Conservation (phyloP, 2,113 vertebrate genomes). For the Sorex fumeus region DNA sequence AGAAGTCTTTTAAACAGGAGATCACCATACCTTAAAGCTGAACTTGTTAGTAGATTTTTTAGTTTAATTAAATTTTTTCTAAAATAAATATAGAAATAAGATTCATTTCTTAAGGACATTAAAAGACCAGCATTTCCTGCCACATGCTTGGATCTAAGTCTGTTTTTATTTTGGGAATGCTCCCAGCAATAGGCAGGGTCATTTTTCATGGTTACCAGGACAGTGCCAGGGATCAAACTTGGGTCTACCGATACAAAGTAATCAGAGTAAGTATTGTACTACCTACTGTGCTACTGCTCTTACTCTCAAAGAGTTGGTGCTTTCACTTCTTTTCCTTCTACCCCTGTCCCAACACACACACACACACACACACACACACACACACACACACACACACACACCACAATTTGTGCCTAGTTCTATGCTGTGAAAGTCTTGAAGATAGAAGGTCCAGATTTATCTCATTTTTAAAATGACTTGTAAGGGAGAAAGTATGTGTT, state of each 20-base stretch:
- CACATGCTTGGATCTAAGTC: background rate
- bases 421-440: background rate
- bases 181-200: too few relatives aligned
- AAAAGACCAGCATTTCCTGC: background rate
- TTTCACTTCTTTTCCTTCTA: too few relatives aligned
- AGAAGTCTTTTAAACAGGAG: background rate
- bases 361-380: background rate
- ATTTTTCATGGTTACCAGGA: too few relatives aligned
- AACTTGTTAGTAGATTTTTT: slow-evolving; percentile 29
- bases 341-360: background rate
- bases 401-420: background rate
- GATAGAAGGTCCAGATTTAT: background rate
- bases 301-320: too few relatives aligned
- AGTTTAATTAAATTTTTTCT: slow-evolving; percentile 44
- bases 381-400: too few relatives aligned
- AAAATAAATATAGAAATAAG: slow-evolving; percentile 47
- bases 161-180: too few relatives aligned
- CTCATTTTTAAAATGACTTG: slow-evolving; percentile 44
- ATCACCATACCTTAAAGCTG: slow-evolving; percentile 2
- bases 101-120: slow-evolving; percentile 18
- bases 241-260: too few relatives aligned
- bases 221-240: too few relatives aligned
- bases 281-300: too few relatives aligned
- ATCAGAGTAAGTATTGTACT: too few relatives aligned
- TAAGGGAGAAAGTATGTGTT: background rate